Conservation (phyloP, 2,797 vertebrate species). For the Zenarchopterus dispar region DNA sequence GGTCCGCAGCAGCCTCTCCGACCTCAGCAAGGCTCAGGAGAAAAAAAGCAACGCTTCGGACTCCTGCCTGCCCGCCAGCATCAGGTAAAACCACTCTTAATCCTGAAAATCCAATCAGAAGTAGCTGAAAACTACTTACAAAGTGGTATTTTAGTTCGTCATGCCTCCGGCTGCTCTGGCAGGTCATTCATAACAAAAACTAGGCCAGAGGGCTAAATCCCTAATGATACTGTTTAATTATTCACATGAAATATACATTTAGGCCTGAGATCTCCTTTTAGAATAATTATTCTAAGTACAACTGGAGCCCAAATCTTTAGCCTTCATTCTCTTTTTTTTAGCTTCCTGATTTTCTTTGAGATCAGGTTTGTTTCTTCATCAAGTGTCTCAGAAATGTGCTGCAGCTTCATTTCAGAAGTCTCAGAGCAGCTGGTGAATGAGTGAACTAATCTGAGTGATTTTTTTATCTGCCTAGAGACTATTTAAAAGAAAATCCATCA, state of each 20-base stretch:
- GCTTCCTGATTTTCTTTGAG: slow-evolving; percentile 11
- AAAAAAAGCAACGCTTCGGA: slow-evolving; percentile 83
- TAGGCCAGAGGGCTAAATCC: slow-evolving; percentile 46
- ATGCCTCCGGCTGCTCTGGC: slow-evolving; percentile 9
- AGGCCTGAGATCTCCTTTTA: slow-evolving; percentile 24
- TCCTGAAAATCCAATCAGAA: background rate
- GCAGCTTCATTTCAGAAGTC: slow-evolving; percentile 26
- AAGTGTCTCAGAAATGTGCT: slow-evolving; percentile 38
- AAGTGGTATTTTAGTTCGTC: slow-evolving; percentile 3
- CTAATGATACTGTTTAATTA: slow-evolving; percentile 40
- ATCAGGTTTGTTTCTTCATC: slow-evolving; percentile 39
- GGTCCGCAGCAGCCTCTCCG: slow-evolving; percentile 82
- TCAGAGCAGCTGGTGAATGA: slow-evolving; percentile 31
- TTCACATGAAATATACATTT: slow-evolving; percentile 39
- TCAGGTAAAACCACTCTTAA: slow-evolving; percentile 78
- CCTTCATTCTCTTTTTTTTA: background rate
- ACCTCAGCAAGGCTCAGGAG: slow-evolving; percentile 83
- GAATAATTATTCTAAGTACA: slow-evolving; percentile 6
- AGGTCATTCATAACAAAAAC: slow-evolving; percentile 36
- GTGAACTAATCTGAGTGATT: slow-evolving; percentile 40
- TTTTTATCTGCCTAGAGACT: slow-evolving; percentile 18
- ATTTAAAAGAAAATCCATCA: slow-evolving; percentile 23
- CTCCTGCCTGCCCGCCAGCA: slow-evolving; percentile 70
- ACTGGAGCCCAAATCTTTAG: slow-evolving; percentile 8
- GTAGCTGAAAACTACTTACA: background rate